Base-by-base conservation (phyloP, 1,140 invertebrate genomes). In the Fopius arisanus region DNA sequence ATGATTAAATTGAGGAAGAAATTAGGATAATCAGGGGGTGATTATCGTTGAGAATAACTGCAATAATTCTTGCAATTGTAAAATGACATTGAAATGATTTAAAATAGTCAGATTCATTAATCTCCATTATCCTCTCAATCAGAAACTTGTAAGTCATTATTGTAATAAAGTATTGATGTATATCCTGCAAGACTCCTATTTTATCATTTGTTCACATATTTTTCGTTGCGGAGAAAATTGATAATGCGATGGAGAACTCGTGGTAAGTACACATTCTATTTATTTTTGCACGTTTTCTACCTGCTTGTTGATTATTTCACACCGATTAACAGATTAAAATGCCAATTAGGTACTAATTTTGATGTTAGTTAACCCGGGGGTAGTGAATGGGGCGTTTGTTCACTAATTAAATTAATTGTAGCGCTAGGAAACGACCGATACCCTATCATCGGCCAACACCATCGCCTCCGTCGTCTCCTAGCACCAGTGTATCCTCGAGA, bases 341-440 rank as follows among this genome's bases (percentile, higher is more conserved):
- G n/a, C 43, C 9, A n/a, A 16, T 5, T 5, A 48, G 43, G 9
- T 3, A 19, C 14, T 48, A 48, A 51, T 77, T 71, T 75, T 75
- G 78, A 78, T 77, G 71, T 63, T 43, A 31, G n/a, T n/a, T n/a
- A n/a, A n/a, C 26, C 3, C 12, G 3, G 33, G 33, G 1, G 33
- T n/a, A 37, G 9, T 37, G 33, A 12, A 37, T 37, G 33, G 33
- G 33, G 54, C 51, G 16, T 72, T 41, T 69, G 31, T 21, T n/a
- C 40, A 78, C 69, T 75, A 77, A 83, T 23, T 40, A 70, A 63
- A 48, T 83, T 79, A 77, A 80, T 91, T 90, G 80, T 89, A 97
- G 96, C 87, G 96, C 95, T 74, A 91, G 96, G 78, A 97, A 97
- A 88, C 90, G 95, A 70, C 96, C 96, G 40, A 95, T 97, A 80